Percentiles rank a stretch among this genome's conserved stretches.
Evolutionary conservation across 2,888 invertebrate species (phyloP).

Genomic region (Amblyjoppa proteus): DNA sequence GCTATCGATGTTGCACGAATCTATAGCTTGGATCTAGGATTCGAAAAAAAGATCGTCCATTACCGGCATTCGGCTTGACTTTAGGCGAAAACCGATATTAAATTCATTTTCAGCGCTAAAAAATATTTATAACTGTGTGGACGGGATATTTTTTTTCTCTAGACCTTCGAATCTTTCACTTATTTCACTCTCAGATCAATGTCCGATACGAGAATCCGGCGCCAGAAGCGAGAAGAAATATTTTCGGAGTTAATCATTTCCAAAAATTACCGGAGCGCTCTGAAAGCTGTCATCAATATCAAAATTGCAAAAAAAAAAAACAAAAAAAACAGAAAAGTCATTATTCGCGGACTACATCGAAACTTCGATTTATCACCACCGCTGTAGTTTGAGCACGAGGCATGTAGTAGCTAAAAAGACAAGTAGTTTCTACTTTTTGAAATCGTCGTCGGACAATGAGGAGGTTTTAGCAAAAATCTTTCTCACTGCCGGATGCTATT

Average conservation of each 20-base stretch:
- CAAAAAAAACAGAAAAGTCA: background rate
- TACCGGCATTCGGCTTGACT: background rate
- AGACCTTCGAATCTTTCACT: background rate
- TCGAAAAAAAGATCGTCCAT: background rate
- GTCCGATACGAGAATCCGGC: background rate
- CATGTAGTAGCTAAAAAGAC: constrained; percentile 64
- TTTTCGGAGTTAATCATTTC: background rate
- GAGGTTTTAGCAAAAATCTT: constrained; percentile 30
- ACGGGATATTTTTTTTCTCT: background rate
- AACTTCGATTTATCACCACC: constrained; percentile 39
- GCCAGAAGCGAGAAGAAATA: background rate
- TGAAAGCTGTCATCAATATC: background rate
- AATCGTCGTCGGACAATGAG: constrained; percentile 51
- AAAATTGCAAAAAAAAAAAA: background rate
- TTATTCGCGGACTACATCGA: constrained; percentile 11
- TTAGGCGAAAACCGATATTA: background rate
- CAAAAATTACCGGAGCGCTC: background rate
- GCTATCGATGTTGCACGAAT: background rate
- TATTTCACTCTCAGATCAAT: background rate
- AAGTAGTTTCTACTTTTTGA: constrained; percentile 49
- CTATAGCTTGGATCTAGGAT: background rate
- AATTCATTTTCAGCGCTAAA: background rate
- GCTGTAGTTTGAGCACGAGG: constrained; percentile 68
- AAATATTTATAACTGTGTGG: background rate
- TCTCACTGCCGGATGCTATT: constrained; percentile 40